Base-by-base conservation (phyloP, 2,113 vertebrate species). In the Engystomops pustulosus region DNA sequence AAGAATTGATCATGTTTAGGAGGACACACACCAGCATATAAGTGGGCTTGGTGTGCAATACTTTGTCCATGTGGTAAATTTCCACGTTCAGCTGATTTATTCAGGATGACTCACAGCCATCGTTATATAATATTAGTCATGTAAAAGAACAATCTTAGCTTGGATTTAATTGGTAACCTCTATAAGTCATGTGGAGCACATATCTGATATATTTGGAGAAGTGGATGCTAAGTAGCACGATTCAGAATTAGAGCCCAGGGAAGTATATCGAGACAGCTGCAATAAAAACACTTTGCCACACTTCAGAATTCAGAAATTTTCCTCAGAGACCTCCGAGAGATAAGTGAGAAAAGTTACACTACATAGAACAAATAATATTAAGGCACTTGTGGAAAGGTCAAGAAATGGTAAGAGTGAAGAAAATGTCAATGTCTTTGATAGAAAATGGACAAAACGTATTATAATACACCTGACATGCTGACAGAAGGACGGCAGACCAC, bases 331-430 rank as follows among this genome's bases (percentile, higher is more conserved):
- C 17, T 32, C 5, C 11, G 30, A 32, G 18, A 18, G 12, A 32
- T 68, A 68, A 68, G 32, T 38, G 34, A 38, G 67, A 69, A 69
- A 69, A 69, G 67, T 38, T 69, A 38, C 32, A 69, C 67, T 38
- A 69, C 20, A 9, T 10, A 41, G 5, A 34, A 18, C 9, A 38
- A 69, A 38, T 34, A 69, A n/a, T 69, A 18, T 69, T 69, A 69
- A 69, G 18, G 6, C 8, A n/a, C 34, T n/a, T 38, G 3, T 30
- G 34, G 14, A 68, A 34, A 34, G 67, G 32, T 69, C 17, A 69
- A 69, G 20, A 1, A 38, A 32, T 36, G 6, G 18, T 18, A 68
- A 36, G 1, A 7, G 15, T 32, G 32, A 0, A 27, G 2, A 60
- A 65, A 65, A 65, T 65, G 27, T 17, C 60, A 27, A 27, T 60